Base-by-base conservation (phyloP, 1,140 invertebrate genomes). In the Aphidius gifuensis region DNA sequence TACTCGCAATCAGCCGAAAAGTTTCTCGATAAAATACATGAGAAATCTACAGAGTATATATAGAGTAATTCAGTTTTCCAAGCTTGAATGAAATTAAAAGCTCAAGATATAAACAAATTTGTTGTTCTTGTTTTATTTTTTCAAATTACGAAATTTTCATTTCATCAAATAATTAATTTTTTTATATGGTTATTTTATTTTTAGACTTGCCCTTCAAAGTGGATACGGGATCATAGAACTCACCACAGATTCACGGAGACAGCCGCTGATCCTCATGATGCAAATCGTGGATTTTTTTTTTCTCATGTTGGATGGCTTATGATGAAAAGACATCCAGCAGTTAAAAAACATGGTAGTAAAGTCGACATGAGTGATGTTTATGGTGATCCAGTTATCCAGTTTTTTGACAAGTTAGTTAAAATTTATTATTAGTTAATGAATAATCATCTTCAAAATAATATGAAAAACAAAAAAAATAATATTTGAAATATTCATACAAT, bases 161-260 rank as follows among this genome's bases (percentile, higher is more conserved):
- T 16, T 16, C 16, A 16, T 16, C 16, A 16, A 16, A 16, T 16
- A 16, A 16, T 16, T 16, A 16, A 16, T 16, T 16, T 16, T 16
- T 16, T 16, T 16, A 1, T 16, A 16, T 16, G 23, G 4, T 32
- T 47, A 6, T 45, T 48, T 62, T 6, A 38, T 58, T 61, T 66
- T 51, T 64, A 84, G 82, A 82, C 77, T 32, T 77, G 73, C 50
- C 61, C 79, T 9, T 80, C 79, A 58, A 82, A 82, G 56, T 87
- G 85, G 85, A 82, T 84, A 3, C 77, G 85, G 6, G 90, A 93
- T 70, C 92, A 93, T 72, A 82, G 92, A 65, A 88, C 90, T 5
- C 92, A 93, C 75, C 92, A 93, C 77, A 92, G 90, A 73, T 92
- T 86, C 76, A 87, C 88, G 0, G 92, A 93, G 71, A 93, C 91